A percentile compares a stretch with the other conserved stretches of the same genome.
Conservation (phyloP, 2,113 vertebrate species). For the Geococcyx californianus region DNA sequence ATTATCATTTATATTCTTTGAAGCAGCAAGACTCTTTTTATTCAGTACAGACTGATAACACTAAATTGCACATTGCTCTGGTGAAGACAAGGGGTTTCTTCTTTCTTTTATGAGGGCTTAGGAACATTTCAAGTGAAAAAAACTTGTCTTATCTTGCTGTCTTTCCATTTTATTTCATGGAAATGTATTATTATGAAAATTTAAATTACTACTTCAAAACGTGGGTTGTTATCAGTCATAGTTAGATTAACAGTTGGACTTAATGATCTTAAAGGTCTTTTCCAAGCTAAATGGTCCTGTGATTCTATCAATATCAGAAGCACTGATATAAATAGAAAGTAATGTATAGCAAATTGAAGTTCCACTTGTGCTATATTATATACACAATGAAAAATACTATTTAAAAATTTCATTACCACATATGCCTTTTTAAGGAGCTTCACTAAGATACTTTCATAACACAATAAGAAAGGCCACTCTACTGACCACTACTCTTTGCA, state of each 20-base stretch:
- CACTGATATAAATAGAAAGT: not conserved
- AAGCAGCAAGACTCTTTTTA: not conserved
- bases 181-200: not conserved
- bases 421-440: not conserved
- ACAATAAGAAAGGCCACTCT: not conserved
- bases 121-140: not conserved
- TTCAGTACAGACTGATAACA: not conserved
- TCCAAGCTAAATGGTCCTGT: too few species aligned
- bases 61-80: not conserved
- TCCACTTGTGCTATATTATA: not conserved
- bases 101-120: not conserved
- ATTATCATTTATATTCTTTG: not conserved
- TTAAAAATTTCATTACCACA: not conserved
- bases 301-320: not conserved
- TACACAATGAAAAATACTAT: not conserved
- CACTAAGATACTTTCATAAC: not conserved
- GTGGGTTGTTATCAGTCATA: not conserved
- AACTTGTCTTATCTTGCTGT: not conserved
- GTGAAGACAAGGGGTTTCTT: not conserved
- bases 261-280: too few species aligned
- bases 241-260: too few species aligned
- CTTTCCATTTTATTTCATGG: not conserved
- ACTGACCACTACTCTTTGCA: not conserved
- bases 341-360: not conserved
- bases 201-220: not conserved